Base-by-base conservation (phyloP, 1,140 invertebrate genomes). In the Calliphora vicina region DNA sequence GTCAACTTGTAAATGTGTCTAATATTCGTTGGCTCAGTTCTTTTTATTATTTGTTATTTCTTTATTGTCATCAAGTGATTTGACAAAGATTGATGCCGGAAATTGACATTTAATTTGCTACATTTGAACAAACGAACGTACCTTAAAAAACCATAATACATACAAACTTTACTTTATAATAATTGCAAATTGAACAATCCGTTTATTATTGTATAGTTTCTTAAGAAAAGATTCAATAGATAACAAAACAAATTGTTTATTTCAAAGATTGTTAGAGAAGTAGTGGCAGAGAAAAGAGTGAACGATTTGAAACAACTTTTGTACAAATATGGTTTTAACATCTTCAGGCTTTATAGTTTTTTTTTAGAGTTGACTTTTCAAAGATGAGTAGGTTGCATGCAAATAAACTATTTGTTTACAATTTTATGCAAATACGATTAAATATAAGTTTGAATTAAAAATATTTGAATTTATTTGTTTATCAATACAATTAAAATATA, bases 61-160 rank as follows among this genome's bases (percentile, higher is more conserved):
- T 5, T 17, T 23, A 78, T 78, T 78, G 74, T 78, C 74, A 78
- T 78, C 74, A 45, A 78, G 43, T 43, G 74, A 76, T 76, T 76
- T 76, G 35, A 78, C 74, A 78, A 78, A 78, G 74, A 78, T 78
- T 78, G 74, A 78, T 78, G 74, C 74, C 74, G 74, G 74, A 78
- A 78, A 78, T 78, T 78, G 74, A 78, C 74, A 78, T 78, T 78
- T 78, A 43, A 78, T 78, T 78, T 78, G 74, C 74, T 78, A 35
- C 29, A 74, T 26, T 35, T 10, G 2, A 50, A 10, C 74, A 23
- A 42, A 25, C 35, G n/a, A 2, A 67, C 20, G 20, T 23, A 57
- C 50, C 13, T 5, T 67, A 20, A 2, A 23, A 67, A 67, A 67
- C 20, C 6, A 17, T 50, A 50, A 50, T 35, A 35, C n/a, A n/a